Conservation (phyloP, 2,797 vertebrate genomes). For the Lithobates pipiens region DNA sequence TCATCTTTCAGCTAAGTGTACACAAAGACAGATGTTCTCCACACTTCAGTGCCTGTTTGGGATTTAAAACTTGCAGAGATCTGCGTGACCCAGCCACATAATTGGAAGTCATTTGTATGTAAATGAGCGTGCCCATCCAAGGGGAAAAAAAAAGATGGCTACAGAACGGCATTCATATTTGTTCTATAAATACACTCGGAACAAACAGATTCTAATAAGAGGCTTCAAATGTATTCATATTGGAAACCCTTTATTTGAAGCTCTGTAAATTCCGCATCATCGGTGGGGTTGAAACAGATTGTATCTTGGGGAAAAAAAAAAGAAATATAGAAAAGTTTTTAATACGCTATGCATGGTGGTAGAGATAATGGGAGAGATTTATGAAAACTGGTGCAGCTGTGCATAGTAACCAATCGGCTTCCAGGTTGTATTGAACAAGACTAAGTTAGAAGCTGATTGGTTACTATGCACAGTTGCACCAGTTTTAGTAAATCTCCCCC, state of each 20-base stretch:
- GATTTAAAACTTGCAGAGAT: not conserved
- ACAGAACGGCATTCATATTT: not conserved
- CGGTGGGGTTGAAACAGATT: not conserved
- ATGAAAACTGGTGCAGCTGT: no score
- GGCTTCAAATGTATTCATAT: not conserved
- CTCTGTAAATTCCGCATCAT: not conserved
- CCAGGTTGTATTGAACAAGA: no score
- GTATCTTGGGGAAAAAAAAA: not conserved
- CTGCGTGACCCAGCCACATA: not conserved
- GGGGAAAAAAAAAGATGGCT: not conserved
- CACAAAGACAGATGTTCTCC: not conserved
- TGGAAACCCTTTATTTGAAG: not conserved
- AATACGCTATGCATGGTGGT: no score
- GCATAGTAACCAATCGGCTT: no score
- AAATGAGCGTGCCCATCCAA: constrained; percentile 1
- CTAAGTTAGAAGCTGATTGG: no score
- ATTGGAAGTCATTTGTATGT: constrained; percentile 9
- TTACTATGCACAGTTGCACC: no score
- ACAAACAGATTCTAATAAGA: not conserved
- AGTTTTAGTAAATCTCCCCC: no score
- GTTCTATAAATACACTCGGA: not conserved
- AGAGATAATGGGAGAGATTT: no score
- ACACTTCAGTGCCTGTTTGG: not conserved
- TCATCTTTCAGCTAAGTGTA: not conserved
- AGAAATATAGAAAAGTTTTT: no score